These are phyloP conservation scores for Drosophila elegans DNA, from an alignment of 1,140 invertebrate genomes.

Conservation along the genomic window DNA sequence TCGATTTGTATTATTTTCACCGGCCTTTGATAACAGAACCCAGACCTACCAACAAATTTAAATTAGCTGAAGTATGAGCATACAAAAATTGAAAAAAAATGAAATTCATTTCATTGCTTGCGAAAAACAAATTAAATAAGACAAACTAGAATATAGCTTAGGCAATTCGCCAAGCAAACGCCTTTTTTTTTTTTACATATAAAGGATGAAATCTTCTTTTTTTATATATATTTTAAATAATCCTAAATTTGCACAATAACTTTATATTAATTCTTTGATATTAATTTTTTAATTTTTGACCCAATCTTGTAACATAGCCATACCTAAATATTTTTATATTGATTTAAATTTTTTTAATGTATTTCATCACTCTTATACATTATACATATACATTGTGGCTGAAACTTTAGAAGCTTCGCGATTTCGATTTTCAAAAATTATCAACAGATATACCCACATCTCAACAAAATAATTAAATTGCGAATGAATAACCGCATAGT, in stretches of 20 bases:
- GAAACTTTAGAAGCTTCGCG: neutral
- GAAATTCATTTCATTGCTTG: conserved; percentile 5
- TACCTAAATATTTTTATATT: too few relatives aligned
- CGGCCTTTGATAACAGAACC: conserved; percentile 20
- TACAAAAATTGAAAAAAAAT: conserved; percentile 2
- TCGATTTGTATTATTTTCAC: conserved; percentile 9
- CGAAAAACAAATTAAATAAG: conserved; percentile 4
- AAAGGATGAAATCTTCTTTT: neutral
- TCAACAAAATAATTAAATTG: neutral
- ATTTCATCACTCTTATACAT: too few relatives aligned
- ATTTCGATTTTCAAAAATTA: neutral
- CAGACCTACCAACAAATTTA: conserved; percentile 1
- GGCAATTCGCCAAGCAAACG: too few relatives aligned
- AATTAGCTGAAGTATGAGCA: neutral
- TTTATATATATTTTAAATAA: neutral
- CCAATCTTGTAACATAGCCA: too few relatives aligned
- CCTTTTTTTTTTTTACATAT: too few relatives aligned
- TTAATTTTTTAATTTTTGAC: too few relatives aligned
- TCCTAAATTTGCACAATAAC: too few relatives aligned
- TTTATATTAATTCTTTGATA: too few relatives aligned
- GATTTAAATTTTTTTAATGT: too few relatives aligned
- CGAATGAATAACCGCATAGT: neutral
- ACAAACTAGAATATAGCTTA: too few relatives aligned
- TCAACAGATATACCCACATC: neutral
- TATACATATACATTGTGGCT: neutral